These are phyloP conservation scores for Homarus americanus DNA, from an alignment of 1,140 invertebrate species.

Conservation along the genomic window DNA sequence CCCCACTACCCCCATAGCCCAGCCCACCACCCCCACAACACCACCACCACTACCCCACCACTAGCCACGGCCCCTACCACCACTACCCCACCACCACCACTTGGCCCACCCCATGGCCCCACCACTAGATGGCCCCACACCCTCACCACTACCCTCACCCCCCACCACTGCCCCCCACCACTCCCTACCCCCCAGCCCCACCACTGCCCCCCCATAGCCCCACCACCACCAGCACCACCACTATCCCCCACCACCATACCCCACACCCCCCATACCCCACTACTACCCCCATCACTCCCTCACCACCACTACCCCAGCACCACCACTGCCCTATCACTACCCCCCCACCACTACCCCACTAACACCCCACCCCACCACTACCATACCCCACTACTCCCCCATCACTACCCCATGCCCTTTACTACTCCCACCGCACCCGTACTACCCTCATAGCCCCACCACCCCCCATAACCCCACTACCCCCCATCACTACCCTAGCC, in stretches of 20 bases:
- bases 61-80: too few relatives aligned
- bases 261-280: too few relatives aligned
- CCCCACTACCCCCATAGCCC: neutral
- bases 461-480: neutral
- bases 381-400: neutral
- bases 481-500: neutral
- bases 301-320: too few relatives aligned
- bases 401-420: neutral
- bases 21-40: neutral
- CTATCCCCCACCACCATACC: too few relatives aligned
- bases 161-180: neutral
- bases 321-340: too few relatives aligned
- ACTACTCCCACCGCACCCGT: neutral
- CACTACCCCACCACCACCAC: too few relatives aligned
- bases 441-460: neutral
- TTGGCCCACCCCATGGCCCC: too few relatives aligned
- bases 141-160: neutral
- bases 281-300: too few relatives aligned
- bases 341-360: neutral
- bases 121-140: neutral
- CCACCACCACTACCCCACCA: neutral
- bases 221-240: neutral
- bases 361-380: neutral
- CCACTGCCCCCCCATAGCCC: neutral
- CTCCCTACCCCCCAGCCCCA: neutral